Evolutionary conservation across 2,888 invertebrate genomes (phyloP).

Genomic region (Diaperis boleti): DNA sequence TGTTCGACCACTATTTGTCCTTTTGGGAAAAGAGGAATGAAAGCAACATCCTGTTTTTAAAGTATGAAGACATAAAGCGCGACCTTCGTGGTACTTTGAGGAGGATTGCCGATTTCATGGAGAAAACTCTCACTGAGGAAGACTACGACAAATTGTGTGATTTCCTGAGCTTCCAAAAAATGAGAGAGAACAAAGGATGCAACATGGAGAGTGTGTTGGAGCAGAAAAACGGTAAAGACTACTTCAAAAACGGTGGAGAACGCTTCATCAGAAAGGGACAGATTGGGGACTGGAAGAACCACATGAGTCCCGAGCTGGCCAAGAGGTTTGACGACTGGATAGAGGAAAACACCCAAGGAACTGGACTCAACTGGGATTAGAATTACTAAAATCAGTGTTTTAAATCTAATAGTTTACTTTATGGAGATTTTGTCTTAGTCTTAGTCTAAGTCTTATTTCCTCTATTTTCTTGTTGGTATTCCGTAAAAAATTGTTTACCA

Average conservation of each 20-base stretch:
- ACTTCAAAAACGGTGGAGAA: conserved; percentile 50
- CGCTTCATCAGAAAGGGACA: conserved; percentile 68
- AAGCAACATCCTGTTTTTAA: conserved; percentile 80
- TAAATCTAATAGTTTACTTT: too few species aligned
- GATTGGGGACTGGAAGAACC: conserved; percentile 64
- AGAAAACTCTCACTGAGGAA: conserved; percentile 74
- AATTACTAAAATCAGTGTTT: background rate
- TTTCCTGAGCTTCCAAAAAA: conserved; percentile 63
- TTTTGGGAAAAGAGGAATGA: conserved; percentile 80
- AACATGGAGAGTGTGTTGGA: conserved; percentile 67
- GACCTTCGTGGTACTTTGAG: conserved; percentile 72
- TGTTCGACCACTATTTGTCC: conserved; percentile 73
- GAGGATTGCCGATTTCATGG: conserved; percentile 80
- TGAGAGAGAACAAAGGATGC: conserved; percentile 72
- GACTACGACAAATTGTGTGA: conserved; percentile 69
- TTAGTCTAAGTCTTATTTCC: too few species aligned
- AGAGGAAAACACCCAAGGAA: conserved; percentile 72
- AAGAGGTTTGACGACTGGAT: conserved; percentile 81
- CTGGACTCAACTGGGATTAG: conserved; percentile 64
- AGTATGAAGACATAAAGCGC: conserved; percentile 85
- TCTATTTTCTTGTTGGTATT: too few species aligned
- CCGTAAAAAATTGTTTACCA: too few species aligned
- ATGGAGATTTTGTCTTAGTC: too few species aligned
- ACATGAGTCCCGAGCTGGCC: conserved; percentile 81
- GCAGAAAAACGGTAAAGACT: conserved; percentile 56